Conservation (phyloP, 1,140 invertebrate species). For the Aphelenchoides avenae region DNA sequence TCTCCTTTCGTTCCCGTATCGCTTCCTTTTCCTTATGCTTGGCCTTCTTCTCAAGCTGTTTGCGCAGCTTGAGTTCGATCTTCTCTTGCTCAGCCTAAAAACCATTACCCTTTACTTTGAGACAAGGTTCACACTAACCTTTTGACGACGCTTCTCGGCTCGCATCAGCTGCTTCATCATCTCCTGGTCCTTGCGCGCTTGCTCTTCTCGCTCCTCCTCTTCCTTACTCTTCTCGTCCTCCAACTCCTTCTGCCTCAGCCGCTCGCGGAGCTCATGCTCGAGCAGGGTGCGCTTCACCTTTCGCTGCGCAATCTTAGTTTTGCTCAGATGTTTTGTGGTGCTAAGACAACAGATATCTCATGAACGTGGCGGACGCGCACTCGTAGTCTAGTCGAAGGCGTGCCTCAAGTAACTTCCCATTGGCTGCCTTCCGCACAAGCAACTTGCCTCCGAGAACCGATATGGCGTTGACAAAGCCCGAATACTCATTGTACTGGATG, state of each 20-base stretch:
- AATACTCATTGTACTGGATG: constrained; percentile 28
- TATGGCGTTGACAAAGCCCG: constrained; percentile 21
- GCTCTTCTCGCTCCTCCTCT: constrained; percentile 19
- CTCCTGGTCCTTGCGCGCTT: constrained; percentile 13
- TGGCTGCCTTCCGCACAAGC: constrained; percentile 19
- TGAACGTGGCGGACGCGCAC: background rate
- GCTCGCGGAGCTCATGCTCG: constrained; percentile 19
- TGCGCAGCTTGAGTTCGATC: constrained; percentile 21
- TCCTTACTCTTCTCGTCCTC: constrained; percentile 11
- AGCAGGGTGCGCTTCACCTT: constrained; percentile 14
- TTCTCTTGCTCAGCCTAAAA: constrained; percentile 19
- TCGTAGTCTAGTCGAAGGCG: background rate
- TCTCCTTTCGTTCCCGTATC: constrained; percentile 19
- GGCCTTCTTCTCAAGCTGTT: constrained; percentile 24
- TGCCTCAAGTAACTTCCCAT: constrained; percentile 24
- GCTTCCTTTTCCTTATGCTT: constrained; percentile 16
- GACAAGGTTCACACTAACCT: constrained; percentile 4
- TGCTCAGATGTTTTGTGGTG: constrained; percentile 21
- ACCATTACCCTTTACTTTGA: background rate
- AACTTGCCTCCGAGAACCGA: constrained; percentile 23
- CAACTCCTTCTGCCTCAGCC: constrained; percentile 5
- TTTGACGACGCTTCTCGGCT: constrained; percentile 13
- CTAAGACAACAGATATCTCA: background rate
- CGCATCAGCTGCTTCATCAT: constrained; percentile 9
- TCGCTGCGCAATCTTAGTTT: constrained; percentile 26